These are phyloP conservation scores for Palaemon carinicauda DNA, from an alignment of 1,140 invertebrate genomes.

Conservation along the genomic window DNA sequence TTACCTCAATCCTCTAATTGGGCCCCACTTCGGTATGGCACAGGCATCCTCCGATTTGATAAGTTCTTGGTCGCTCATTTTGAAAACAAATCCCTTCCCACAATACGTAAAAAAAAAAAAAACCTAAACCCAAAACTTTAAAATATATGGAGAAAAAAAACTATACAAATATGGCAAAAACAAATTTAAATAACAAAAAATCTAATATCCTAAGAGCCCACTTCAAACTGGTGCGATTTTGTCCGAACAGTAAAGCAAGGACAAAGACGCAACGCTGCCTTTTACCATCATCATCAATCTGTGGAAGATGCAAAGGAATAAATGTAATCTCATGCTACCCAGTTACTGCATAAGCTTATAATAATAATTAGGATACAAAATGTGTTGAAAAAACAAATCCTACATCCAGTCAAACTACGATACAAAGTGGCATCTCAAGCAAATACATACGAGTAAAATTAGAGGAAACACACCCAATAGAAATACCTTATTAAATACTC, in stretches of 20 bases:
- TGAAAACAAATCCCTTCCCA: background rate
- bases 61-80: background rate
- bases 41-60: conserved; percentile 22
- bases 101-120: background rate
- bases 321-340: background rate
- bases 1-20: conserved; percentile 37
- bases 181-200: background rate
- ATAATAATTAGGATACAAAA: no score
- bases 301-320: background rate
- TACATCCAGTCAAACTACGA: no score
- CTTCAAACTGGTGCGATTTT: conserved; percentile 44
- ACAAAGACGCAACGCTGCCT: conserved; percentile 15
- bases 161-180: background rate
- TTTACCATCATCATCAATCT: conserved; percentile 40
- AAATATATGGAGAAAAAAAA: background rate
- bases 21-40: conserved; percentile 31
- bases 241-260: conserved; percentile 30
- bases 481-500: no score
- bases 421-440: no score
- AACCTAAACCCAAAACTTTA: background rate
- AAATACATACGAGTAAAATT: no score
- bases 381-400: no score
- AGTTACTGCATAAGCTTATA: background rate
- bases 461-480: no score
- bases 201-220: no score